A percentile compares a stretch with the other conserved stretches of the same genome.
These are phyloP conservation scores for Listronotus oregonensis DNA, from an alignment of 1,140 invertebrate species.

Conservation along the genomic window DNA sequence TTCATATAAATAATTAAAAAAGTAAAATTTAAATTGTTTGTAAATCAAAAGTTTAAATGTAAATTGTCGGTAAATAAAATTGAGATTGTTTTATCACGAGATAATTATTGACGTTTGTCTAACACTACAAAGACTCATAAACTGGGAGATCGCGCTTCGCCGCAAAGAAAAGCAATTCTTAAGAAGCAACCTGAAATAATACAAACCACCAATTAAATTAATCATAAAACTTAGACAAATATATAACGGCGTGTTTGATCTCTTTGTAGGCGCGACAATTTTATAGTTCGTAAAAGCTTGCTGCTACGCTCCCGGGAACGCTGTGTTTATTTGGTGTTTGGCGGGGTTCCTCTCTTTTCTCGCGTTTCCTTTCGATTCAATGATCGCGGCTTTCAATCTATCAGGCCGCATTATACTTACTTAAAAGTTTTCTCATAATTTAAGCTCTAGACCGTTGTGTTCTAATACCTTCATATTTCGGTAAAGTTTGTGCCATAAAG, in stretches of 20 bases:
- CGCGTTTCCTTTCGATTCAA: constrained; percentile 46
- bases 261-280: constrained; percentile 52
- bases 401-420: constrained; percentile 50
- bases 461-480: constrained; percentile 16
- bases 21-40: not conserved
- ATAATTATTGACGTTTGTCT: constrained; percentile 24
- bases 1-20: too few relatives aligned
- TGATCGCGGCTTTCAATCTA: constrained; percentile 51
- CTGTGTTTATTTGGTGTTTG: constrained; percentile 41
- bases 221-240: constrained; percentile 53
- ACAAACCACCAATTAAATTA: constrained; percentile 48
- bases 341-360: constrained; percentile 27
- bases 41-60: not conserved
- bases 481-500: too few relatives aligned
- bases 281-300: constrained; percentile 50
- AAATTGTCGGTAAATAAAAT: constrained; percentile 14
- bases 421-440: constrained; percentile 54
- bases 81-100: constrained; percentile 18
- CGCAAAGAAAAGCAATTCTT: constrained; percentile 44
- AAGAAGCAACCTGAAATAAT: constrained; percentile 53
- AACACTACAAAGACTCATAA: constrained; percentile 42
- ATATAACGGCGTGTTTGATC: constrained; percentile 50
- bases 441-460: constrained; percentile 43
- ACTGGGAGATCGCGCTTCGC: constrained; percentile 24
- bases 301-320: constrained; percentile 24